Evolutionary conservation across 2,888 invertebrate species (phyloP).

Genomic region (Heteropelma amictum): DNA sequence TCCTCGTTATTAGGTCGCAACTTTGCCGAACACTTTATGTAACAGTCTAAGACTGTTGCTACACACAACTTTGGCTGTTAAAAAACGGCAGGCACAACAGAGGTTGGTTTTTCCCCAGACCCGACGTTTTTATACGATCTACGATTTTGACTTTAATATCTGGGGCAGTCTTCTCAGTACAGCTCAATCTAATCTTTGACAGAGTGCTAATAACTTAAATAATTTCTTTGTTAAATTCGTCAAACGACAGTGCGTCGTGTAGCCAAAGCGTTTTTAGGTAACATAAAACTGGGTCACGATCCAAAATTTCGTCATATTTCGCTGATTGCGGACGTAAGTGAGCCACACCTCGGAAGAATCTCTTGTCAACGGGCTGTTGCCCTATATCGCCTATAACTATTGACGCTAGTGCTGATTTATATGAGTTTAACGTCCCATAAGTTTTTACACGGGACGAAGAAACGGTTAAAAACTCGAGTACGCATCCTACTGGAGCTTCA

Average conservation of each 20-base stretch:
- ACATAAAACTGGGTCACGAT: conserved; percentile 56
- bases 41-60: not conserved
- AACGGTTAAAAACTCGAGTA: conserved; percentile 24
- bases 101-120: conserved; percentile 12
- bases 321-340: conserved; percentile 51
- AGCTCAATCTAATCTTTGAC: conserved; percentile 22
- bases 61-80: conserved; percentile 22
- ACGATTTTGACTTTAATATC: conserved; percentile 25
- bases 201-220: conserved; percentile 32
- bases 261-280: conserved; percentile 21
- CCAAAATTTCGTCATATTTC: conserved; percentile 64
- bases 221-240: conserved; percentile 16
- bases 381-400: conserved; percentile 55
- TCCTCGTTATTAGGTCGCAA: conserved; percentile 10
- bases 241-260: conserved; percentile 9
- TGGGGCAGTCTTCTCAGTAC: not conserved
- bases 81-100: conserved; percentile 12
- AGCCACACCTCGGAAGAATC: conserved; percentile 61
- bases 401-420: conserved; percentile 61
- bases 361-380: conserved; percentile 52
- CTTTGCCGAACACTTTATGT: conserved; percentile 8
- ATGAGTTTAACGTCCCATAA: conserved; percentile 62
- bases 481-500: not conserved
- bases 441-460: conserved; percentile 27
- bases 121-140: conserved; percentile 29